phyloP scores from a whole-genome alignment of 2,797 vertebrate genomes.

The Poliocrania exsul region DNA sequence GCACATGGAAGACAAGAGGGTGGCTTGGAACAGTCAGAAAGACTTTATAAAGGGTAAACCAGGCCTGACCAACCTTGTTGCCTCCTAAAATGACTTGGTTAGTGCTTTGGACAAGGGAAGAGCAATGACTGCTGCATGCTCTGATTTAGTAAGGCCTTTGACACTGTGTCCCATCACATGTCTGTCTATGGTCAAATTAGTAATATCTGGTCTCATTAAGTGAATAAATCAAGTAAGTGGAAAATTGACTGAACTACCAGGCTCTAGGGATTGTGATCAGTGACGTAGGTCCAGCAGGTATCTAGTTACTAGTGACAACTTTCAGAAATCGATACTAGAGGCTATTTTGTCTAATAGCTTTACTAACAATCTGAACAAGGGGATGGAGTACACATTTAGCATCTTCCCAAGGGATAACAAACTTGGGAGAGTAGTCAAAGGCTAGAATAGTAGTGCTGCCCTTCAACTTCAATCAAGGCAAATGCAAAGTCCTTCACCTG shows the following conservation, averaged over 20 bases:
- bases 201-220: neutral
- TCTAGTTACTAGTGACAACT: neutral
- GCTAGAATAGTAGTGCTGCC: neutral
- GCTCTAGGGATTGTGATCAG: neutral
- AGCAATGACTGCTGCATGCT: neutral
- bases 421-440: neutral
- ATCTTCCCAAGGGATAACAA: neutral
- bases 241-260: neutral
- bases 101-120: neutral
- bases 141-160: neutral
- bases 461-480: neutral
- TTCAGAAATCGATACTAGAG: neutral
- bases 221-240: neutral
- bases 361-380: neutral
- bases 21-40: neutral
- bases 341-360: neutral
- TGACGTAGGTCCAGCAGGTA: neutral
- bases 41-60: neutral
- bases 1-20: neutral
- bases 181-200: rapidly evolving
- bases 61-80: rapidly evolving
- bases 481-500: neutral
- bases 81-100: neutral
- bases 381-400: neutral
- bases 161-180: neutral